Evolutionary conservation across 23 tunicate species (phyloP).

Genomic region (Botrylloides violaceus): DNA sequence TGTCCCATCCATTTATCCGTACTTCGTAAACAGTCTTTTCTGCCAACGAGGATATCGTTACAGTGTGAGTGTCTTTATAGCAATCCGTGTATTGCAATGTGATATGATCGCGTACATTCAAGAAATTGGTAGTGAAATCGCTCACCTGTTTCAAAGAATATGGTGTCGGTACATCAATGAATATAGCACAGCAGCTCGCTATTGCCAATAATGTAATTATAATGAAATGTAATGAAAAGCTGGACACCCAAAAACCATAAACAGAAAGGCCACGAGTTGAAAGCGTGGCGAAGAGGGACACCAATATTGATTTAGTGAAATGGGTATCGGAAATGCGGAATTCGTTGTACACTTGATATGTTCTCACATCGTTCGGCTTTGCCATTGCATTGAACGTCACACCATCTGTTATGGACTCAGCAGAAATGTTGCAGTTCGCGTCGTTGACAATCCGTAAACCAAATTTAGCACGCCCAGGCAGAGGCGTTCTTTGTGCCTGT

Average conservation of each 20-base stretch:
- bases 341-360: too few relatives aligned
- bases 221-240: too few relatives aligned
- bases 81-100: neutral
- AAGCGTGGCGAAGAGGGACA: too few relatives aligned
- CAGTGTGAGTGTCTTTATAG: neutral
- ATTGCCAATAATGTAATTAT: too few relatives aligned
- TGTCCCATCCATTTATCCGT: too few relatives aligned
- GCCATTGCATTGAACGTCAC: neutral
- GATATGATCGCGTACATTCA: neutral
- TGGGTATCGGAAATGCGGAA: too few relatives aligned
- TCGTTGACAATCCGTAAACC: neutral
- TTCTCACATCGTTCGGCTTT: neutral
- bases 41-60: neutral
- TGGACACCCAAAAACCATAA: too few relatives aligned
- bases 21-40: neutral
- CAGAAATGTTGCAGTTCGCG: neutral
- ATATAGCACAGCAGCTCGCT: too few relatives aligned
- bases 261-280: too few relatives aligned
- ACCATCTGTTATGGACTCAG: neutral
- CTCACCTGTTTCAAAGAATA: neutral
- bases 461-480: neutral
- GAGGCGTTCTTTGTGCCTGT: neutral
- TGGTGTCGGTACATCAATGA: neutral
- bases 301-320: too few relatives aligned
- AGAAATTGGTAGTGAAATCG: neutral